Conservation (phyloP, 2,888 invertebrate genomes). For the Lottia gigantea region DNA sequence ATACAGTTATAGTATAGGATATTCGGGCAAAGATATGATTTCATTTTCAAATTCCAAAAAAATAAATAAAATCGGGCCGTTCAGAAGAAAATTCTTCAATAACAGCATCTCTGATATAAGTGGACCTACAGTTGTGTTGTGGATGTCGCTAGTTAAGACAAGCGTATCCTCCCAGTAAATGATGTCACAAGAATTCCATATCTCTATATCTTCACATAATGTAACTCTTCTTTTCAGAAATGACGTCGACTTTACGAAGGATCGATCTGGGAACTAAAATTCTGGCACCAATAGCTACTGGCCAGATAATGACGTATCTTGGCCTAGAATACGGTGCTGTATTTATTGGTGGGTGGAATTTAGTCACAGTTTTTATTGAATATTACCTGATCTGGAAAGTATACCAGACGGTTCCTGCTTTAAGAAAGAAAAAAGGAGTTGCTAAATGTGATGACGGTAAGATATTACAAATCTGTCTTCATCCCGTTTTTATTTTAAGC, state of each 20-base stretch:
- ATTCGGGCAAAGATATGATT: too few species aligned
- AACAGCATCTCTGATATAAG: too few species aligned
- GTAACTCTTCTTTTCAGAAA: slow-evolving; percentile 54
- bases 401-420: slow-evolving; percentile 66
- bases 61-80: too few species aligned
- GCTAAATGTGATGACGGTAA: slow-evolving; percentile 33
- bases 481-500: too few species aligned
- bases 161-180: not conserved
- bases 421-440: slow-evolving; percentile 56
- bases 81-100: too few species aligned
- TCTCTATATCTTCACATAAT: too few species aligned
- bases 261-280: slow-evolving; percentile 70
- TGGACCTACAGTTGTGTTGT: too few species aligned
- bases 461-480: not conserved
- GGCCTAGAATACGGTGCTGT: slow-evolving; percentile 57
- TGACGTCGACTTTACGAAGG: slow-evolving; percentile 70
- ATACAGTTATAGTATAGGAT: too few species aligned
- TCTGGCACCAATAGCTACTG: slow-evolving; percentile 70
- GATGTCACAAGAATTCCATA: too few species aligned
- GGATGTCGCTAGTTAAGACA: not conserved
- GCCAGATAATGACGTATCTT: slow-evolving; percentile 68
- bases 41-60: too few species aligned
- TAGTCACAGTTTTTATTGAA: slow-evolving; percentile 70
- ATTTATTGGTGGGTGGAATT: slow-evolving; percentile 69
- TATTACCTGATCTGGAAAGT: slow-evolving; percentile 68